Evolutionary conservation across 2,113 vertebrate species (phyloP).

Genomic region (Daphoenositta chrysoptera): DNA sequence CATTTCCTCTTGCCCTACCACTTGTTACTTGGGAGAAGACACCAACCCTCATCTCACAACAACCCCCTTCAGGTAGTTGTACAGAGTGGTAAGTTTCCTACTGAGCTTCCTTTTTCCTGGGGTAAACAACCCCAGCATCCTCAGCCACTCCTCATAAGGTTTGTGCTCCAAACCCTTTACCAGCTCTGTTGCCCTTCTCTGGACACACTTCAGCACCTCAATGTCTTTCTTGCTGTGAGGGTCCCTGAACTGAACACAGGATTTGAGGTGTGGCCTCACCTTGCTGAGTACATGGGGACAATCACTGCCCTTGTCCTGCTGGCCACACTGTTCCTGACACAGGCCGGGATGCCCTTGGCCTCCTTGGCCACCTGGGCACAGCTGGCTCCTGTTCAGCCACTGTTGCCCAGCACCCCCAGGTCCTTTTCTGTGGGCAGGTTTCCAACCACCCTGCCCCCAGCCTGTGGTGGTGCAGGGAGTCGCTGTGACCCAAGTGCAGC

Average conservation of each 20-base stretch:
- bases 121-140: background rate
- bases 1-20: background rate
- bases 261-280: background rate
- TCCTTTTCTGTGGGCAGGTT: background rate
- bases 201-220: rapidly evolving
- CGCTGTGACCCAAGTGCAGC: background rate
- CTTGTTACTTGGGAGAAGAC: background rate
- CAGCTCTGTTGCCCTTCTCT: background rate
- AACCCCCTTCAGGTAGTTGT: background rate
- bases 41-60: background rate
- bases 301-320: rapidly evolving
- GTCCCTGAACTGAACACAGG: background rate
- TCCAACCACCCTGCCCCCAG: background rate
- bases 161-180: background rate
- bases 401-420: background rate
- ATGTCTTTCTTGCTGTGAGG: background rate
- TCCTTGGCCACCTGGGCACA: background rate
- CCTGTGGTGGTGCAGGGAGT: background rate
- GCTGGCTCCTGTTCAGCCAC: rapidly evolving
- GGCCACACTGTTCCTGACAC: background rate
- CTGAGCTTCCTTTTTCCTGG: background rate
- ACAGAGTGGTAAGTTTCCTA: too few species aligned
- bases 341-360: rapidly evolving
- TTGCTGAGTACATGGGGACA: too few species aligned
- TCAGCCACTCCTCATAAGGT: background rate